phyloP scores from a whole-genome alignment of 2,113 vertebrate genomes.

The Alaudala cheleensis region DNA sequence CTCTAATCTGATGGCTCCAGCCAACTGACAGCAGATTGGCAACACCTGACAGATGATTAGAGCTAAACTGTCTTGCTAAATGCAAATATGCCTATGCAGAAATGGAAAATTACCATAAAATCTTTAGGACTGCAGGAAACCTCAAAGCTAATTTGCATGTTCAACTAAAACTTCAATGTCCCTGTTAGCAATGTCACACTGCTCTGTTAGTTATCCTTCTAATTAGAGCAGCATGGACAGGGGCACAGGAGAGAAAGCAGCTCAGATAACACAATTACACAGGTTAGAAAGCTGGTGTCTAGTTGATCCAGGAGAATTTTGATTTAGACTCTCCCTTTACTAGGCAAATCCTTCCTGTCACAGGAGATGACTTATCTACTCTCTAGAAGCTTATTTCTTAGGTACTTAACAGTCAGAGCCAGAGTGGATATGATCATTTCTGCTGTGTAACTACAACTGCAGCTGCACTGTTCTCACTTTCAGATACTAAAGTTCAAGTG shows the following conservation, averaged over 20 bases:
- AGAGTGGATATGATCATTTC: neutral
- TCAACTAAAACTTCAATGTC: conserved; percentile 62
- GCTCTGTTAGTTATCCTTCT: conserved; percentile 54
- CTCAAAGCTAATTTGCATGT: conserved; percentile 74
- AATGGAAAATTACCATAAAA: conserved; percentile 77
- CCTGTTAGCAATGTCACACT: conserved; percentile 31
- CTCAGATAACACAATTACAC: neutral
- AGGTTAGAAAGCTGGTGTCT: neutral
- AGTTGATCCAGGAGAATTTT: neutral
- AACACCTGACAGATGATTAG: conserved; percentile 69
- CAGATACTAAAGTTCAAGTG: neutral
- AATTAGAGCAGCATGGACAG: conserved; percentile 51
- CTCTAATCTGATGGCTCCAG: conserved; percentile 49
- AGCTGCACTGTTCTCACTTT: neutral
- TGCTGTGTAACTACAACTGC: neutral
- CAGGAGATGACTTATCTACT: neutral
- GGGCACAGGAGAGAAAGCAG: neutral
- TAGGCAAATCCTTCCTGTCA: neutral
- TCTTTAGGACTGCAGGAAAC: conserved; percentile 73
- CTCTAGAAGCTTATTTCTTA: neutral
- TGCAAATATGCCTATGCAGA: conserved; percentile 75
- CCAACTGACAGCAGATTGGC: conserved; percentile 68
- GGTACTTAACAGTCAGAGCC: neutral
- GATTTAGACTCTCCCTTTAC: neutral
- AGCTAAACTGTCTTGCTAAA: conserved; percentile 70